Percentiles rank a stretch among this genome's conserved stretches.
Conservation (phyloP, 1,140 invertebrate genomes). For the Polypedilum vanderplanki region DNA sequence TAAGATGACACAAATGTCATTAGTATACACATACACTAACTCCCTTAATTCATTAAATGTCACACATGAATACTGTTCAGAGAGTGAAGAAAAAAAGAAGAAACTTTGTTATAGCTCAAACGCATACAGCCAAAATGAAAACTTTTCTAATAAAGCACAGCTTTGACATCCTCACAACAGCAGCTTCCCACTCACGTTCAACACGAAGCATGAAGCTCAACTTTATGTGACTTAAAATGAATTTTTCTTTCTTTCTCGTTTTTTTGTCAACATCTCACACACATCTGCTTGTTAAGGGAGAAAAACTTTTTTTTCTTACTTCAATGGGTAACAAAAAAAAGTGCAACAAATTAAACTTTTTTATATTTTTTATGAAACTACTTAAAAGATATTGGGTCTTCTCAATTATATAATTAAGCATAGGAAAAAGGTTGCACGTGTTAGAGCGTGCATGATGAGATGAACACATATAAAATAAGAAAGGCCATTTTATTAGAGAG, state of each 20-base stretch:
- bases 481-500: constrained; percentile 12
- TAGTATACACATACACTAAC: neutral
- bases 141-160: constrained; percentile 26
- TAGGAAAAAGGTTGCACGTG: neutral
- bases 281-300: neutral
- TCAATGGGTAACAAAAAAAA: neutral
- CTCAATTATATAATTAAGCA: neutral
- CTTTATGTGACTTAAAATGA: constrained; percentile 19
- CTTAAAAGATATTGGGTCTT: too few relatives aligned
- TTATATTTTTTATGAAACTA: too few relatives aligned
- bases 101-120: neutral
- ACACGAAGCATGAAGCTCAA: neutral
- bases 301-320: neutral
- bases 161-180: constrained; percentile 11
- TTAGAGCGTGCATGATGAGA: neutral
- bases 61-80: neutral
- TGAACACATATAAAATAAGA: neutral
- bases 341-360: neutral
- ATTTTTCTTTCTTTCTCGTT: neutral
- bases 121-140: neutral
- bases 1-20: constrained; percentile 10
- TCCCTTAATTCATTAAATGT: constrained; percentile 19
- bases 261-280: neutral
- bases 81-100: neutral
- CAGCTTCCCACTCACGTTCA: constrained; percentile 16